Percentiles rank a stretch among this genome's conserved stretches.
Evolutionary conservation across 1,140 invertebrate genomes (phyloP).

Genomic region (Glossosoma conforme): DNA sequence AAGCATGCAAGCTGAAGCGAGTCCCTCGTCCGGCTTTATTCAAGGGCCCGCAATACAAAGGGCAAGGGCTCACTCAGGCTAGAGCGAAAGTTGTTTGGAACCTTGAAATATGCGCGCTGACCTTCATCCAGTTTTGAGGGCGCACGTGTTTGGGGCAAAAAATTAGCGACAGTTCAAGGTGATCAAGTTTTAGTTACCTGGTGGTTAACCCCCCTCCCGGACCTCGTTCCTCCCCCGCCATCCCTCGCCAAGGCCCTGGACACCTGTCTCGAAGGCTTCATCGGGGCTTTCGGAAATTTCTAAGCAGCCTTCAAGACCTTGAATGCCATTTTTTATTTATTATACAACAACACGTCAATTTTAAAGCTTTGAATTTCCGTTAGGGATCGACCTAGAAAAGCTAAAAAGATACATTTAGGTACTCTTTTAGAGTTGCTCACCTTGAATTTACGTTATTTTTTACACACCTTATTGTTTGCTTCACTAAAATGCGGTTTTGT

Average conservation of each 20-base stretch:
- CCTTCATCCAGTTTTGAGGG: constrained; percentile 28
- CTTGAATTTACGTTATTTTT: too few relatives aligned
- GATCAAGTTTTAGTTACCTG: constrained; percentile 11
- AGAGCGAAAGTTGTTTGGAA: not conserved
- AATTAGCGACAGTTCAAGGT: constrained; percentile 31
- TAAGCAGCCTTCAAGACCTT: too few relatives aligned
- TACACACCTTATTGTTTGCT: too few relatives aligned
- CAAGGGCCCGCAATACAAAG: not conserved
- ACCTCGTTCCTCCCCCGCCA: not conserved
- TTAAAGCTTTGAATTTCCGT: too few relatives aligned
- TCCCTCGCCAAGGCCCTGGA: not conserved
- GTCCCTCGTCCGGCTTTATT: not conserved
- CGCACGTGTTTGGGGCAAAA: constrained; percentile 28
- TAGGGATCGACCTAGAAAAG: too few relatives aligned
- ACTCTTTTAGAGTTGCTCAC: too few relatives aligned
- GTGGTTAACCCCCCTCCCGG: not conserved
- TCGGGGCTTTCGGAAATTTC: too few relatives aligned
- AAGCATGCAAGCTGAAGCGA: not conserved
- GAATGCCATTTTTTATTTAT: too few relatives aligned
- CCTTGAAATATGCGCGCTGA: constrained; percentile 18
- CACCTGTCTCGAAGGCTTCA: too few relatives aligned
- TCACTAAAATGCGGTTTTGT: too few relatives aligned
- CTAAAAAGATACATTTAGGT: too few relatives aligned
- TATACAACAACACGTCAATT: too few relatives aligned
- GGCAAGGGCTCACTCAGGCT: not conserved